These are phyloP conservation scores for Apistogramma diplotaenia DNA, from an alignment of 2,113 vertebrate species.

Conservation along the genomic window DNA sequence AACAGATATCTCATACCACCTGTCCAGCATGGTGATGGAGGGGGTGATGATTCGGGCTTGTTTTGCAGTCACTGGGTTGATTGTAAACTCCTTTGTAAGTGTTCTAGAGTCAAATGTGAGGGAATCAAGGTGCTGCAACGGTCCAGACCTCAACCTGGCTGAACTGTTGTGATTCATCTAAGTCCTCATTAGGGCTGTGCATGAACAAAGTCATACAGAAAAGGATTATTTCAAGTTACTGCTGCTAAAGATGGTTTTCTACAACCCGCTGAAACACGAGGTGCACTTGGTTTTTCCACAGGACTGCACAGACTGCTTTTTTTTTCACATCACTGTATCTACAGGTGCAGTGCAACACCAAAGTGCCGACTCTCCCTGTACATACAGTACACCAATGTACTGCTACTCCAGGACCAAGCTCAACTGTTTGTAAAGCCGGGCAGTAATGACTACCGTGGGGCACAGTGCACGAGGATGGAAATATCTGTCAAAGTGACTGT, in stretches of 20 bases:
- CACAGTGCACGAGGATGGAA: not conserved
- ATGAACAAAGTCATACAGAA: no score
- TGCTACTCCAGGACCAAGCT: not conserved
- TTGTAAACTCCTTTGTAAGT: no score
- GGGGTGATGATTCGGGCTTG: no score
- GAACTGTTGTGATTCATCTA: no score
- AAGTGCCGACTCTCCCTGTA: fast-evolving
- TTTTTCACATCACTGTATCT: not conserved
- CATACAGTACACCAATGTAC: not conserved
- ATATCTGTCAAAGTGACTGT: not conserved
- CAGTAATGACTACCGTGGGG: not conserved
- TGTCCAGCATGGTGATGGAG: no score
- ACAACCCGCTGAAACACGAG: not conserved
- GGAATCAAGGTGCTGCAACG: no score
- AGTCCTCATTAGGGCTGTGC: no score
- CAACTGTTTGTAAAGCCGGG: not conserved
- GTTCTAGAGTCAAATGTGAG: no score
- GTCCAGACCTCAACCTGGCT: no score
- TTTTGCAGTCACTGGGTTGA: no score
- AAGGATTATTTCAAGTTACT: not conserved
- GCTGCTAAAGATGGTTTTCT: not conserved
- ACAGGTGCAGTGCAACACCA: not conserved
- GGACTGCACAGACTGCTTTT: no score
- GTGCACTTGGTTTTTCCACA: not conserved
- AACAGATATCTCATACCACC: no score